phyloP scores from a whole-genome alignment of 2,888 invertebrate genomes.

The Diarsia dahlii region DNA sequence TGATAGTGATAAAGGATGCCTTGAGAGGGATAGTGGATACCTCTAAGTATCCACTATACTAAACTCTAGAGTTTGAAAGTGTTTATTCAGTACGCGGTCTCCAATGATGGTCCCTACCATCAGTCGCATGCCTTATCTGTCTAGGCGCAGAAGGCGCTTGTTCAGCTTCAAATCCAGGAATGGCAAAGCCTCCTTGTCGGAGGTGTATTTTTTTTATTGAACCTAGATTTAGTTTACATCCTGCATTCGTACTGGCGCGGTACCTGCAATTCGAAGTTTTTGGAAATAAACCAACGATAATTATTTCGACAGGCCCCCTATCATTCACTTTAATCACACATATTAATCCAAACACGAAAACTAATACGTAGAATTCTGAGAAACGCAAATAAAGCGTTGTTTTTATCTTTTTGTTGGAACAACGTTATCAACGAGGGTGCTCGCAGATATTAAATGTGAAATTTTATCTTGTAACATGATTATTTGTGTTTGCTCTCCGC shows the following conservation, averaged over 20 bases:
- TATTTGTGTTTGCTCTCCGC: conserved; percentile 49
- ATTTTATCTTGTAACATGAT: conserved; percentile 55
- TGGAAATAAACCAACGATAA: too few species aligned
- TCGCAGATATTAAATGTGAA: conserved; percentile 53
- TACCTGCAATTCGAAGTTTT: background rate
- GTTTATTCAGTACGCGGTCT: too few species aligned
- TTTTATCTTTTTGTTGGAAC: conserved; percentile 48
- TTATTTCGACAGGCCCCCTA: background rate
- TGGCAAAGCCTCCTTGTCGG: too few species aligned
- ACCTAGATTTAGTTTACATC: background rate
- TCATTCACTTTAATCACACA: conserved; percentile 32
- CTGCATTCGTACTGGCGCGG: background rate
- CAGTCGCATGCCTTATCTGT: too few species aligned
- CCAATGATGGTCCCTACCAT: too few species aligned
- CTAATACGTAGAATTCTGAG: conserved; percentile 28
- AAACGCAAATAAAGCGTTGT: conserved; percentile 41
- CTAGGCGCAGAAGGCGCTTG: too few species aligned
- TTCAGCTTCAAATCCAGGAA: too few species aligned
- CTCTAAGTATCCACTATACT: too few species aligned
- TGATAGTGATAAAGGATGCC: too few species aligned
- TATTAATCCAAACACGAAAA: conserved; percentile 28
- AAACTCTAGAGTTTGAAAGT: too few species aligned
- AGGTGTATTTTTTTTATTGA: background rate
- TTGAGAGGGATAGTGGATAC: too few species aligned
- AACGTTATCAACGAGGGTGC: conserved; percentile 44